These are phyloP conservation scores for Acanthoscelides obtectus DNA, from an alignment of 2,888 invertebrate species.

Conservation along the genomic window DNA sequence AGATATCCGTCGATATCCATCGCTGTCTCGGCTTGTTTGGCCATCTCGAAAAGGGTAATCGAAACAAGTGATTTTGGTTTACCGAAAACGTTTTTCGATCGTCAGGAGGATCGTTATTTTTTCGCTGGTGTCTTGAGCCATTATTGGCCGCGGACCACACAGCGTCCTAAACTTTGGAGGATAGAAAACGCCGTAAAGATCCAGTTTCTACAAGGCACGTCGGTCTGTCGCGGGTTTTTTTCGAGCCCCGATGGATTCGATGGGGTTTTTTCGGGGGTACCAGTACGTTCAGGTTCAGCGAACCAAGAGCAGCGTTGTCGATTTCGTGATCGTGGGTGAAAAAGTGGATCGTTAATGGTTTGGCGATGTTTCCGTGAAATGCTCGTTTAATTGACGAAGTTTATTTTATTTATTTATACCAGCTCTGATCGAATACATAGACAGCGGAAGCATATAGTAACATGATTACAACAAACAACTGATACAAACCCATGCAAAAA, in stretches of 20 bases:
- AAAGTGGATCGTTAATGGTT: neutral
- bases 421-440: no score
- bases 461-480: no score
- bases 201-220: neutral
- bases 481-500: no score
- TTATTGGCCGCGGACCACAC: conserved; percentile 30
- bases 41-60: conserved; percentile 16
- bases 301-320: neutral
- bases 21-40: conserved; percentile 2
- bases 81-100: conserved; percentile 22
- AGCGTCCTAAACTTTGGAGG: conserved; percentile 29
- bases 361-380: neutral
- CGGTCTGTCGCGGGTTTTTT: neutral
- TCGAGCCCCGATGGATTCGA: neutral
- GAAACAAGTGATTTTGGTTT: conserved; percentile 22
- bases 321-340: neutral
- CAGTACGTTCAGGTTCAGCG: neutral
- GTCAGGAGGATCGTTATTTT: conserved; percentile 24
- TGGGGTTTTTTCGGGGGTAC: neutral
- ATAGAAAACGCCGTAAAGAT: conserved; percentile 22
- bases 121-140: conserved; percentile 6
- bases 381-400: neutral
- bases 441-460: no score
- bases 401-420: neutral
- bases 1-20: no score